phyloP scores from a whole-genome alignment of 2,888 invertebrate species.

The Perizoma affinitatum region DNA sequence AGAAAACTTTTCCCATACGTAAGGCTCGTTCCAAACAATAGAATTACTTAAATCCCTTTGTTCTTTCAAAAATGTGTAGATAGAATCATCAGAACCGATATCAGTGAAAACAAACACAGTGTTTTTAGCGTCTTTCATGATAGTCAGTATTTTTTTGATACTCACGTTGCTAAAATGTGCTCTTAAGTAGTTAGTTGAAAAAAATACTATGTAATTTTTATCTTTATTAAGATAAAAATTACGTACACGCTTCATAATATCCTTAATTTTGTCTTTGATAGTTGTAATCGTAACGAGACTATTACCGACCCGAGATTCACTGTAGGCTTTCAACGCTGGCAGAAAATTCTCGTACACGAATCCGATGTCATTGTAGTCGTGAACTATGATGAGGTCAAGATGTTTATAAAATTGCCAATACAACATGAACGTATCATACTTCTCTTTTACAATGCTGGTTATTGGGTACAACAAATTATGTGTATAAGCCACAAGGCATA shows the following conservation, averaged over 20 bases:
- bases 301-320: constrained; percentile 52
- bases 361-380: constrained; percentile 55
- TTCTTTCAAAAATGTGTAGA: constrained; percentile 73
- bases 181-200: constrained; percentile 73
- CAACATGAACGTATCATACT: constrained; percentile 7
- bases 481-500: constrained; percentile 53
- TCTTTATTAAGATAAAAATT: too few species aligned
- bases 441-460: constrained; percentile 14
- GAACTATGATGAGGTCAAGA: constrained; percentile 15
- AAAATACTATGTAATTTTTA: constrained; percentile 49
- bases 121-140: constrained; percentile 56
- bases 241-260: constrained; percentile 34
- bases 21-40: constrained; percentile 68
- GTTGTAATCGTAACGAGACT: constrained; percentile 46
- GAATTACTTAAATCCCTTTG: constrained; percentile 64
- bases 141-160: constrained; percentile 72
- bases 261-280: constrained; percentile 40
- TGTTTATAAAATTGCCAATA: constrained; percentile 20
- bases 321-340: constrained; percentile 57
- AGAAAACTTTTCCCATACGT: constrained; percentile 67
- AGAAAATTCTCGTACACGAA: constrained; percentile 68
- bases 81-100: constrained; percentile 72
- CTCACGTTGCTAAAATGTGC: constrained; percentile 70
- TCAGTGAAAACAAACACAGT: constrained; percentile 71
- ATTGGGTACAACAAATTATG: constrained; percentile 44